Evolutionary conservation across 2,888 invertebrate genomes (phyloP), one percentile per base, ranked within the genome.

Genomic region (Drosophila robusta): DNA sequence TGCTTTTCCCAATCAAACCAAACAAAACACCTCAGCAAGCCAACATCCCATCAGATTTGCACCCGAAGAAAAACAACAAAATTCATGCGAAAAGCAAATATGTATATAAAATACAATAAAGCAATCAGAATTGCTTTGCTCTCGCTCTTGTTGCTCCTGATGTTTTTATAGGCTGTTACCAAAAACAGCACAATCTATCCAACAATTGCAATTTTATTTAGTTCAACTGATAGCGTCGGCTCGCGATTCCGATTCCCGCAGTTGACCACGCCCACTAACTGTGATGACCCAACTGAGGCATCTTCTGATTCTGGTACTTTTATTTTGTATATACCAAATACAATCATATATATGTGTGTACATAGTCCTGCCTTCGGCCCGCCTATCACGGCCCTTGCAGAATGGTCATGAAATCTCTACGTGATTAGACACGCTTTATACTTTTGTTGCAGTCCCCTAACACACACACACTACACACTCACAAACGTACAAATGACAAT

Each of bases 1-100:
- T 46, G 7, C 9, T 44, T 45, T 45, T 49, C 54, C 61, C 54
- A 39, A 47, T 71, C 41, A 56, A 41, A 32, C 18, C 34, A 29
- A 29, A 29, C 42, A 9, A 12, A 11, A 12, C 11, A 22, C n/a
- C 14, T n/a, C 4, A 12, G 16, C 18, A 9, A 3, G 29, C 9
- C 26, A n/a, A n/a, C 8, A 38, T 8, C 18, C 3, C 14, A 34
- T 14, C 36, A 29, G 8, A 24, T 55, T 34, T 34, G 14, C 44
- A 73, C 44, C 47, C 29, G 24, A 36, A 39, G 26, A 26, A 34
- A 29, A 29, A 29, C 26, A 29, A 29, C 7, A 29, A 29, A 29
- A 29, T 29, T 6, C 26, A 29, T 29, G 26, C 26, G 5, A 29
- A 29, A 29, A 18, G 2, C 18, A 18, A 18, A 18, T 18, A 18